Percentiles rank a stretch among this genome's conserved stretches.
phyloP scores from a whole-genome alignment of 2,113 vertebrate species.

The Malurus cyaneus region DNA sequence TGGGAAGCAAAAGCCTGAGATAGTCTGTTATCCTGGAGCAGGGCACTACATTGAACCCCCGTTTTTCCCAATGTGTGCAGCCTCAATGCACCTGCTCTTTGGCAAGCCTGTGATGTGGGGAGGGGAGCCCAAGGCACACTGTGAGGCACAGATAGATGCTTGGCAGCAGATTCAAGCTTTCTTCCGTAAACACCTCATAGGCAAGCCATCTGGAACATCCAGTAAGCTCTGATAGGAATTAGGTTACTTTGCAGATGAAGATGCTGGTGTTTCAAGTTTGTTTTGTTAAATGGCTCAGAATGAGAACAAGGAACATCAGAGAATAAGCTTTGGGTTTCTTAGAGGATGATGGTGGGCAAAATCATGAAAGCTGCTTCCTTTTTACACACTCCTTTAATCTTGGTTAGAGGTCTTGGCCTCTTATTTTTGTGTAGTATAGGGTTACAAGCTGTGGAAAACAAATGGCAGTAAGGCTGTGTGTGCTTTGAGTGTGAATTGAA shows the following conservation, averaged over 20 bases:
- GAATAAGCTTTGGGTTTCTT: background rate
- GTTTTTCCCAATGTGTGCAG: slow-evolving; percentile 79
- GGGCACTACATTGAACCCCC: slow-evolving; percentile 90
- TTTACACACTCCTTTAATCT: background rate
- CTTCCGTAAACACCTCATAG: slow-evolving; percentile 73
- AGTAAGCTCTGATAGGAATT: slow-evolving; percentile 46
- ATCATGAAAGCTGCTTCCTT: background rate
- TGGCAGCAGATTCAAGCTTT: slow-evolving; percentile 84
- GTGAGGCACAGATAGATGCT: slow-evolving; percentile 80
- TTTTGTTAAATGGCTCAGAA: background rate
- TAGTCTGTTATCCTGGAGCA: slow-evolving; percentile 82
- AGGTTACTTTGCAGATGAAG: background rate
- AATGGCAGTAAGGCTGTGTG: background rate
- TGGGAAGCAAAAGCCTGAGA: slow-evolving; percentile 77
- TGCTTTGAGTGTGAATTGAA: background rate
- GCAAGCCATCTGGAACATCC: background rate
- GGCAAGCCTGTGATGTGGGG: slow-evolving; percentile 79
- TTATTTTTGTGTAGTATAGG: background rate
- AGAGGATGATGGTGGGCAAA: fast-evolving
- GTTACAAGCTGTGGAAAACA: background rate
- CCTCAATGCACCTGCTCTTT: slow-evolving; percentile 72
- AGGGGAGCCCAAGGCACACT: slow-evolving; percentile 82
- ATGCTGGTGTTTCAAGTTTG: background rate
- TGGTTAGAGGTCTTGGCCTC: background rate
- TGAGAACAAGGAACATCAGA: background rate